phyloP scores from a whole-genome alignment of 1,140 invertebrate species.

The Pogonomyrmex californicus region DNA sequence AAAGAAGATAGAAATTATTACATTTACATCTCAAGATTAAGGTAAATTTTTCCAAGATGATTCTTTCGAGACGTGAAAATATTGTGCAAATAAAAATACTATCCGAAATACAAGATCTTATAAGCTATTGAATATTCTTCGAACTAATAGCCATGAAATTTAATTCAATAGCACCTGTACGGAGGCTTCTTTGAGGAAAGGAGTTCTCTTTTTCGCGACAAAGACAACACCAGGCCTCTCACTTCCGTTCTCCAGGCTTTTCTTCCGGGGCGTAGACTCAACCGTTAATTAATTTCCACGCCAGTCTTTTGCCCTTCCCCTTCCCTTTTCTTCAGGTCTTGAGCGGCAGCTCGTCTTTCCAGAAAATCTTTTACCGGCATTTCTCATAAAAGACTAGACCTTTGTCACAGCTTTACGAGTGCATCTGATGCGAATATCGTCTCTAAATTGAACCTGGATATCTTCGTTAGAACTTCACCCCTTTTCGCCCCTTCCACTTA shows the following conservation, averaged over 20 bases:
- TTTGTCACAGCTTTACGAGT: conserved; percentile 20
- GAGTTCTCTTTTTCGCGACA: background rate
- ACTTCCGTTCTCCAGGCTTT: conserved; percentile 45
- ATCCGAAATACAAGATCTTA: background rate
- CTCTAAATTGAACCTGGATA: conserved; percentile 1
- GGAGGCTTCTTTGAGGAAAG: background rate
- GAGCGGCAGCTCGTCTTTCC: background rate
- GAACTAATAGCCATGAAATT: conserved; percentile 4
- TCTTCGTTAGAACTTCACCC: conserved; percentile 22
- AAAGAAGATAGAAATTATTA: conserved; percentile 8
- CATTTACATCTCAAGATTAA: background rate
- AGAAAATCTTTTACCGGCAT: conserved; percentile 19
- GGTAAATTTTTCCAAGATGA: no score
- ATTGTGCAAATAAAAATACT: background rate
- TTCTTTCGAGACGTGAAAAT: background rate
- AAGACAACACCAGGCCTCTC: background rate
- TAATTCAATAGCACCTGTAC: conserved; percentile 9
- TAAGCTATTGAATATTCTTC: conserved; percentile 12
- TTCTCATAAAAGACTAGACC: conserved; percentile 27
- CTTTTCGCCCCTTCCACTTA: background rate
- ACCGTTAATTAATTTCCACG: conserved; percentile 63
- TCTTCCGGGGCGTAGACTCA: background rate
- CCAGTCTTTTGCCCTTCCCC: background rate
- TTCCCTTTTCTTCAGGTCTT: background rate
- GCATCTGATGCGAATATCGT: conserved; percentile 14